phyloP scores from a whole-genome alignment of 2,888 invertebrate genomes.

The Stenodema calcarata region DNA sequence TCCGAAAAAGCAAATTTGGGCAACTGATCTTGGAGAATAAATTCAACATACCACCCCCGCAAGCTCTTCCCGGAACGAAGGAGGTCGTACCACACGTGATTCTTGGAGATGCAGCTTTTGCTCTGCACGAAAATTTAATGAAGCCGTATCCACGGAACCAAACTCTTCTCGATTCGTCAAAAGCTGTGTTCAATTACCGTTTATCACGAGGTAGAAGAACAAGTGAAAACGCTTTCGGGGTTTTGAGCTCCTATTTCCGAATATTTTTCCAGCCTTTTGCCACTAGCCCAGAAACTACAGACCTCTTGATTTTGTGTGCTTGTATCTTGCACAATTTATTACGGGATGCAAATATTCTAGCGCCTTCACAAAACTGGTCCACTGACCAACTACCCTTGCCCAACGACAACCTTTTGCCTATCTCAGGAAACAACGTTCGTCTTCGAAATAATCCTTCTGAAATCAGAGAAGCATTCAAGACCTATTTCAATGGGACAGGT shows the following conservation, averaged over 20 bases:
- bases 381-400: not conserved
- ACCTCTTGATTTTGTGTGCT: not conserved
- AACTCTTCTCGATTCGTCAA: not conserved
- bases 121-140: no score
- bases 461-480: conserved; percentile 10
- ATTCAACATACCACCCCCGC: no score
- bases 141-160: not conserved
- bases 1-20: no score
- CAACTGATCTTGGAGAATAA: no score
- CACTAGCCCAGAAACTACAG: not conserved
- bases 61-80: no score
- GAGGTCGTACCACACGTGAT: no score
- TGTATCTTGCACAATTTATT: not conserved
- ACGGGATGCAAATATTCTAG: not conserved
- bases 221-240: no score
- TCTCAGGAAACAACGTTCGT: conserved; percentile 11
- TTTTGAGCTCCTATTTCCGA: not conserved
- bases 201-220: not conserved
- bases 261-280: not conserved
- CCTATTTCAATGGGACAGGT: not conserved
- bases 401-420: conserved; percentile 11
- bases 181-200: not conserved
- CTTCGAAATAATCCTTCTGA: not conserved
- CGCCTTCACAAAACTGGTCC: not conserved
- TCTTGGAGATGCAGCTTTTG: not conserved